A percentile compares a stretch with the other conserved stretches of the same genome.
Conservation (phyloP, 2,888 invertebrate species). For the Leistus spinibarbis region DNA sequence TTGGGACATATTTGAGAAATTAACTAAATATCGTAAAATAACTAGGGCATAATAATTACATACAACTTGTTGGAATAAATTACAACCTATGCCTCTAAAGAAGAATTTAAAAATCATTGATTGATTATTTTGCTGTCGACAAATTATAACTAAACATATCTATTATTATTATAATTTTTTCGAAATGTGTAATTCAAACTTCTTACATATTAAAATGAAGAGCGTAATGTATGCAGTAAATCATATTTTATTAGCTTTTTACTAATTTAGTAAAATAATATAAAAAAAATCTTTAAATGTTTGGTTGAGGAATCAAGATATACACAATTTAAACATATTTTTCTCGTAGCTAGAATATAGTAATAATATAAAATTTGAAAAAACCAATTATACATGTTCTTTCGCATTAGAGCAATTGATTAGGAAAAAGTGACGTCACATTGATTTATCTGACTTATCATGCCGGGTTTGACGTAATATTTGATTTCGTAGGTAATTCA, state of each 20-base stretch:
- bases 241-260: neutral
- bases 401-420: too few relatives aligned
- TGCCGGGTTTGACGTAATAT: too few relatives aligned
- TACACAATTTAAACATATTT: neutral
- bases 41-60: slow-evolving; percentile 6
- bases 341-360: neutral
- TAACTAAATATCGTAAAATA: slow-evolving; percentile 6
- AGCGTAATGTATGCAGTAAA: neutral
- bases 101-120: neutral
- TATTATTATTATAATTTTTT: neutral
- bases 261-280: neutral
- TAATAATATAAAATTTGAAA: neutral
- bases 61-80: neutral
- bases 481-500: too few relatives aligned
- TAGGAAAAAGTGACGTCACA: too few relatives aligned
- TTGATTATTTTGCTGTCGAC: neutral
- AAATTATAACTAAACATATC: slow-evolving; percentile 6
- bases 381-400: neutral
- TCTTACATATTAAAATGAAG: neutral
- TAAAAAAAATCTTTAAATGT: neutral
- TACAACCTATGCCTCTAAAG: neutral
- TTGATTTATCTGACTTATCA: too few relatives aligned
- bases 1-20: slow-evolving; percentile 21
- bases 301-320: neutral
- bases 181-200: neutral